These are phyloP conservation scores for Etheostoma perlongum DNA, from an alignment of 2,797 vertebrate species.

Conservation along the genomic window DNA sequence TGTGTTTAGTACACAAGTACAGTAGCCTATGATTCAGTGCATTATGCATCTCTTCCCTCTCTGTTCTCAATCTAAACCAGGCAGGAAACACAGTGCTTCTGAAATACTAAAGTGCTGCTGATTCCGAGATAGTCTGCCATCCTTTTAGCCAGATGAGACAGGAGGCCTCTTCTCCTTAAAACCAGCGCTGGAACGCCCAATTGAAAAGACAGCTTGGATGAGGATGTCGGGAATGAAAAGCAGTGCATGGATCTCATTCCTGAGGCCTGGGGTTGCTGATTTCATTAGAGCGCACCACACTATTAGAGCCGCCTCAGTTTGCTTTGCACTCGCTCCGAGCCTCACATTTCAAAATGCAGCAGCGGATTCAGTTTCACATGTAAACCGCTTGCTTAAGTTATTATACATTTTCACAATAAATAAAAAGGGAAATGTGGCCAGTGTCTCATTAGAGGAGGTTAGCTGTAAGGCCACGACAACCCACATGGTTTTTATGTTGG, in stretches of 20 bases:
- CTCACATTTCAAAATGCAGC: slow-evolving; percentile 81
- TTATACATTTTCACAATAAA: slow-evolving; percentile 84
- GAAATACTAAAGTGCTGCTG: slow-evolving; percentile 71
- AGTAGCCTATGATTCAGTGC: slow-evolving; percentile 70
- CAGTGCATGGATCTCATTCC: slow-evolving; percentile 73
- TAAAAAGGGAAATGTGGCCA: slow-evolving; percentile 74
- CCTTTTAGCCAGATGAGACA: slow-evolving; percentile 73
- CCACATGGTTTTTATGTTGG: slow-evolving; percentile 35
- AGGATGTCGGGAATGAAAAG: slow-evolving; percentile 75
- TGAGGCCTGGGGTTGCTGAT: slow-evolving; percentile 82
- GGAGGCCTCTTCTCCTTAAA: slow-evolving; percentile 64
- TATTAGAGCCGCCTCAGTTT: slow-evolving; percentile 83
- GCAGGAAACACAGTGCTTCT: slow-evolving; percentile 65
- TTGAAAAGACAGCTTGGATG: slow-evolving; percentile 73
- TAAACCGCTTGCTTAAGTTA: slow-evolving; percentile 80
- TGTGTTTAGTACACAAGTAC: slow-evolving; percentile 61
- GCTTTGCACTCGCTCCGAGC: slow-evolving; percentile 74
- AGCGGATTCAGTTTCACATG: slow-evolving; percentile 80
- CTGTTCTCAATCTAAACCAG: slow-evolving; percentile 69
- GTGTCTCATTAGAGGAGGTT: slow-evolving; percentile 64
- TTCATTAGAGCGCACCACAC: slow-evolving; percentile 82
- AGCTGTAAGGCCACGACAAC: slow-evolving; percentile 57
- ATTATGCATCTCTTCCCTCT: slow-evolving; percentile 59
- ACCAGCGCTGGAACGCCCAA: slow-evolving; percentile 61
- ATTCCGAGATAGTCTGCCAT: slow-evolving; percentile 75